Base-by-base conservation (phyloP, 2,113 vertebrate species). In the Callorhinus ursinus region DNA sequence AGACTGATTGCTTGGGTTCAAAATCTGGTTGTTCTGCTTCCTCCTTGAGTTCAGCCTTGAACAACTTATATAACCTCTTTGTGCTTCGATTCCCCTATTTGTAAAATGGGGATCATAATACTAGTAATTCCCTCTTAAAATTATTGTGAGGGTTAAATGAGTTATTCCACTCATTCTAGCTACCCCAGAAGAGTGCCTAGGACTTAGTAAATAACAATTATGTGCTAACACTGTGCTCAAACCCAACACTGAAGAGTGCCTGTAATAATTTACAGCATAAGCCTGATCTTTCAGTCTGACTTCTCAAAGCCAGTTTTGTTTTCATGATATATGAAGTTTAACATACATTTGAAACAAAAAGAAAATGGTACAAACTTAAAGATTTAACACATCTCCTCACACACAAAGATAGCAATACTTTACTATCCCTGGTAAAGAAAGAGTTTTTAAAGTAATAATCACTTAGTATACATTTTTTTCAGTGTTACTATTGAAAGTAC, bases 221-320 rank as follows among this genome's bases (percentile, higher is more conserved):
- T 0, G 4, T 59, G 15, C 72, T 59, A 55, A 77, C 8, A n/a
- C 22, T 49, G 7, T 10, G 4, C 10, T 87, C 39, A 61, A 49
- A 55, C 2, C 13, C 18, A 61, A 63, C n/a, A 31, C 1, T 18
- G 42, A 31, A n/a, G 42, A 57, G 31, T 65, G 3, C 63, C 26
- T 72, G 0, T 36, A 65, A 65, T 65, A 39, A 89, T 65, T 77
- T 65, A 51, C 16, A 74, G 7, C 26, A 55, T 72, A 65, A 86
- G 16, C 16, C 36, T 65, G 18, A 86, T 22, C 49, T 80, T 92
- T 80, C 22, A 4, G 19, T 90, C 86, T 77, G 11, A 72, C 28
- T 88, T 81, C 14, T 96, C 57, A 84, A 55, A n/a, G n/a, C 65
- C 71, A 69, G 14, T 77, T 92, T 93, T 85, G 67, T 96, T 92